Evolutionary conservation across 2,797 vertebrate species (phyloP).

Genomic region (Scarus forsteni): DNA sequence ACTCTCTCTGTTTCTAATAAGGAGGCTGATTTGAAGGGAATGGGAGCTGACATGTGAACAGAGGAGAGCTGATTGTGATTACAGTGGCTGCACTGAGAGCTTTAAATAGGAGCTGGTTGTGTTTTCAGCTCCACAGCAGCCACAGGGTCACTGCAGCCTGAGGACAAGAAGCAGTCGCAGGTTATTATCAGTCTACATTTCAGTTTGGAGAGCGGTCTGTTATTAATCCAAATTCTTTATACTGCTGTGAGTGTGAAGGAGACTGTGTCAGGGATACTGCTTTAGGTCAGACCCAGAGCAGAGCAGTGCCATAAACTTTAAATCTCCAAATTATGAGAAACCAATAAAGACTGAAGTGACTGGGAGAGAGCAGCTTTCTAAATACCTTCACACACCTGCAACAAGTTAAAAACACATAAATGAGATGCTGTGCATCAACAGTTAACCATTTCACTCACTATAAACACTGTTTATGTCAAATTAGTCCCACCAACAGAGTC

Average conservation of each 20-base stretch:
- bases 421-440: neutral
- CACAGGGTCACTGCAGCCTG: constrained; percentile 38
- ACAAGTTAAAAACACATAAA: neutral
- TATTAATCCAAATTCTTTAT: constrained; percentile 44
- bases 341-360: constrained; percentile 38
- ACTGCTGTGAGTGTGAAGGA: constrained; percentile 12
- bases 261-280: constrained; percentile 39
- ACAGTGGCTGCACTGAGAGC: constrained; percentile 53
- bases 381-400: no score
- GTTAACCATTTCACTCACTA: no score
- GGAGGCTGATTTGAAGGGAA: constrained; percentile 65
- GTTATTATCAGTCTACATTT: constrained; percentile 38
- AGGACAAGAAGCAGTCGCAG: constrained; percentile 18
- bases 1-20: constrained; percentile 62
- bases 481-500: no score
- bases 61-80: constrained; percentile 71
- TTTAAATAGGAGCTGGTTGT: constrained; percentile 67
- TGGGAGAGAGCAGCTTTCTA: constrained; percentile 3
- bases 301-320: constrained; percentile 7
- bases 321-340: constrained; percentile 49
- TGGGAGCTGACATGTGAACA: constrained; percentile 69
- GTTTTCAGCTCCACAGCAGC: constrained; percentile 38
- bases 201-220: constrained; percentile 18
- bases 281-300: constrained; percentile 26
- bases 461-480: no score